Evolutionary conservation across 2,797 vertebrate genomes (phyloP).

Genomic region (Momotus momota): DNA sequence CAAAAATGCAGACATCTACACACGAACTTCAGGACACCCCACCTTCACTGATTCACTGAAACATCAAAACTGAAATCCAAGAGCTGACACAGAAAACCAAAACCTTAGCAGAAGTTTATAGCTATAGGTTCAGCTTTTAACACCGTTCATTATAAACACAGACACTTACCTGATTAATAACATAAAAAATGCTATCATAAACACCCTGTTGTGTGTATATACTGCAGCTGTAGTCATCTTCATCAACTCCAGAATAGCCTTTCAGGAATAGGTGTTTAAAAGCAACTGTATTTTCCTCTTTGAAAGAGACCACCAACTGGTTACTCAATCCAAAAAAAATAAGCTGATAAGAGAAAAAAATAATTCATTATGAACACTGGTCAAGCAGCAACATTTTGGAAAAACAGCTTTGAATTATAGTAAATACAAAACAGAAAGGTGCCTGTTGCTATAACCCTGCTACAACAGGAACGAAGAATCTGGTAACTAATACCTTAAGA

Average conservation of each 20-base stretch:
- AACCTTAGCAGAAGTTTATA: not conserved
- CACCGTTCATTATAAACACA: not conserved
- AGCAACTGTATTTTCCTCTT: slow-evolving; percentile 91
- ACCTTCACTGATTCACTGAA: not conserved
- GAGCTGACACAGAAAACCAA: not conserved
- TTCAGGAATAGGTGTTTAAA: slow-evolving; percentile 95
- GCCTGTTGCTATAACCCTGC: not conserved
- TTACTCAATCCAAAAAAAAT: slow-evolving; percentile 94
- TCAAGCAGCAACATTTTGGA: not conserved
- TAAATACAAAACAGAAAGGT: not conserved
- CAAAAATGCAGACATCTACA: not conserved
- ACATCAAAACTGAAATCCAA: not conserved
- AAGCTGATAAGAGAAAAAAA: slow-evolving; percentile 81
- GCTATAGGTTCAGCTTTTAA: not conserved
- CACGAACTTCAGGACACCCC: not conserved
- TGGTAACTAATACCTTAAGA: not conserved
- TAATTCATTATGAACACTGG: not conserved
- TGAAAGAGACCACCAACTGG: slow-evolving; percentile 94
- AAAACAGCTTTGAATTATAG: not conserved
- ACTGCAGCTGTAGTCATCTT: slow-evolving; percentile 90
- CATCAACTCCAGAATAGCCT: slow-evolving; percentile 88
- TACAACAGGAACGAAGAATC: not conserved
- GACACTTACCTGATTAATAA: slow-evolving; percentile 88
- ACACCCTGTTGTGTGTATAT: slow-evolving; percentile 88
- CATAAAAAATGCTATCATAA: slow-evolving; percentile 88